Base-by-base conservation (phyloP, 2,113 vertebrate genomes). In the Pterophyllum scalare region DNA sequence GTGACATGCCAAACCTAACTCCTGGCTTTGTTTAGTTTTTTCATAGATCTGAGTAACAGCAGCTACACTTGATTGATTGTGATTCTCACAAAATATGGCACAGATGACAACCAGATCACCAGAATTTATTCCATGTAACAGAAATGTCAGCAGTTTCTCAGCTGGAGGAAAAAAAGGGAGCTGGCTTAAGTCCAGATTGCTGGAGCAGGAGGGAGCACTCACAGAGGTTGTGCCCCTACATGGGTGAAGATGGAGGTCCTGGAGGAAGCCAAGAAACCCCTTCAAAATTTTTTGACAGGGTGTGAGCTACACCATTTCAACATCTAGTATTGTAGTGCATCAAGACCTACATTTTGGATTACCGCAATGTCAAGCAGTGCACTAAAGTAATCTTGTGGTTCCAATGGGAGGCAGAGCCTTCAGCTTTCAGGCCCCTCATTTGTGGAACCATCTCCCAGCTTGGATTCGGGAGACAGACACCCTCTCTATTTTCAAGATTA, bases 141-240 rank as follows among this genome's bases (percentile, higher is more conserved):
- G 17, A 56, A 15, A 79, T 35, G 24, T 52, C 20, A 65, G 60
- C 49, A 49, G 54, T n/a, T 85, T 85, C n/a, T 80, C 54, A 85
- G 77, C 67, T 85, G 77, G 59, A 85, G 22, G 13, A 80, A 74
- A 20, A 65, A 49, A 28, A 81, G 35, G 64, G 59, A 61, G 6
- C 59, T 75, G 57, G 49, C 19, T 59, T 20, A 54, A 70, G 81
- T 70, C 12, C 75, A 60, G n/a, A 70, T 38, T 79, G 14, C 57
- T 52, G 82, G 59, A 59, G 65, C 58, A 75, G 58, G 77, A 84
- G 35, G 35, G 60, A 57, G 49, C 77, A 40, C 26, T 62, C 11
- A 5, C 77, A 24, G 24, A 64, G 70, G 75, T 67, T 57, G 38
- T 26, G 35, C 60, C 28, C 40, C 28, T 10, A 83, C 24, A 6